Conservation (phyloP, 2,113 vertebrate species). For the Tetrax tetrax region DNA sequence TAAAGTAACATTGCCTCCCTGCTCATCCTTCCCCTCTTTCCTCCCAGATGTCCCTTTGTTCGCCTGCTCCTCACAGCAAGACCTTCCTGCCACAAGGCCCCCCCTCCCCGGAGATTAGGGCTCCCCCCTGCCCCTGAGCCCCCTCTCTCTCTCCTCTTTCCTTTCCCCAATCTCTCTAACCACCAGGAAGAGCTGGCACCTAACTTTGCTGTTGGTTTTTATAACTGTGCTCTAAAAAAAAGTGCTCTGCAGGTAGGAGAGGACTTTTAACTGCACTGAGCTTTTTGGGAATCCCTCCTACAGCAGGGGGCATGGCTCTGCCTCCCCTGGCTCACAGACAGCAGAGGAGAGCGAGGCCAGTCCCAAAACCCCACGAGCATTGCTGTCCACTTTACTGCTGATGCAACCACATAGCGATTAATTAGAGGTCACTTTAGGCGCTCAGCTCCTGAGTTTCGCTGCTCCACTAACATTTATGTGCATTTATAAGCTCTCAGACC, state of each 20-base stretch:
- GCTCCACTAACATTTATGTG: background rate
- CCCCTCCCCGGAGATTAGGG: background rate
- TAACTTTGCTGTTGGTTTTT: background rate
- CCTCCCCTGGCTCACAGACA: background rate
- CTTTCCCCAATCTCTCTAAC: background rate
- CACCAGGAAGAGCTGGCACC: background rate
- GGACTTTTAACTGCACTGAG: background rate
- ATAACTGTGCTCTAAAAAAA: background rate
- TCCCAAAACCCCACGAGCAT: background rate
- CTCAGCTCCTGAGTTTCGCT: background rate
- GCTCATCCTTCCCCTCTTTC: constrained; percentile 16
- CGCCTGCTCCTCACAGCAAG: constrained; percentile 20
- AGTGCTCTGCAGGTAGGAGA: background rate
- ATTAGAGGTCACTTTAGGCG: background rate
- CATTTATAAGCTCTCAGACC: background rate
- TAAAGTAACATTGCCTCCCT: constrained; percentile 14
- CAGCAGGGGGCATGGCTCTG: background rate
- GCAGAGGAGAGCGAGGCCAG: background rate
- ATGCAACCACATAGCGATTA: background rate
- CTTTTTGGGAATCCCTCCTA: background rate
- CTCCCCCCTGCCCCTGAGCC: background rate
- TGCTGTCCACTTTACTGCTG: background rate
- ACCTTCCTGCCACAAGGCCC: constrained; percentile 15
- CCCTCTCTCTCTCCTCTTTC: background rate
- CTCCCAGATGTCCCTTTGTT: constrained; percentile 65